Conservation (phyloP, 1,140 invertebrate genomes). For the Vanessa atalanta region DNA sequence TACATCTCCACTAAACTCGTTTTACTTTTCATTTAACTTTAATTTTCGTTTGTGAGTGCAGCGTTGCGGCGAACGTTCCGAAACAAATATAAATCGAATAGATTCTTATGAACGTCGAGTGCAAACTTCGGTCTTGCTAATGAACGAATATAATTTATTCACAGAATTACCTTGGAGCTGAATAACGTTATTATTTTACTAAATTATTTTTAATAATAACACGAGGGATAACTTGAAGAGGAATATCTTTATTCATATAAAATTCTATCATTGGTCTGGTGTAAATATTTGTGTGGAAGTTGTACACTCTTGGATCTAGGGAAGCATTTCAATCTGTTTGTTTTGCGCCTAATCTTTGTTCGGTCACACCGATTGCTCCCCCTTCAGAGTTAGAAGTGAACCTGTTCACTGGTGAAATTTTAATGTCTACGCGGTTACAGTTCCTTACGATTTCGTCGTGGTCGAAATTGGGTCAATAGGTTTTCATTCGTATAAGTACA, state of each 20-base stretch:
- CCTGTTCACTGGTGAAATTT: too few species aligned
- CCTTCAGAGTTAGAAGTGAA: too few species aligned
- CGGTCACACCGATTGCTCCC: too few species aligned
- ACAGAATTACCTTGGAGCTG: neutral
- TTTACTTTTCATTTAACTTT: constrained; percentile 22
- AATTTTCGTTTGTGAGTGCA: constrained; percentile 15
- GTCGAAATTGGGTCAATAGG: too few species aligned
- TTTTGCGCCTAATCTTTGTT: too few species aligned
- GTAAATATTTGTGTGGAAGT: too few species aligned
- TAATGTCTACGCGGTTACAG: too few species aligned
- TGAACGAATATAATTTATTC: constrained; percentile 2
- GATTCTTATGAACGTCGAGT: neutral
- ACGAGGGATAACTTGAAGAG: neutral
- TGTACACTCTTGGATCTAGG: too few species aligned
- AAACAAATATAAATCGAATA: constrained; percentile 17
- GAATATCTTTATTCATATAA: neutral
- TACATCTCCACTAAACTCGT: constrained; percentile 19
- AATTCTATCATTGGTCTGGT: too few species aligned
- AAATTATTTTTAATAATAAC: neutral
- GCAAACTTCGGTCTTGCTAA: constrained; percentile 5
- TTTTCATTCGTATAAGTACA: too few species aligned
- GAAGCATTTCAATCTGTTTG: too few species aligned
- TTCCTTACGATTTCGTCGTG: too few species aligned
- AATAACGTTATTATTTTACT: neutral
- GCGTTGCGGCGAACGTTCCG: neutral